Evolutionary conservation across 1,140 invertebrate genomes (phyloP), one percentile per base, ranked within the genome.

Genomic region (Drosophila fuyamai): DNA sequence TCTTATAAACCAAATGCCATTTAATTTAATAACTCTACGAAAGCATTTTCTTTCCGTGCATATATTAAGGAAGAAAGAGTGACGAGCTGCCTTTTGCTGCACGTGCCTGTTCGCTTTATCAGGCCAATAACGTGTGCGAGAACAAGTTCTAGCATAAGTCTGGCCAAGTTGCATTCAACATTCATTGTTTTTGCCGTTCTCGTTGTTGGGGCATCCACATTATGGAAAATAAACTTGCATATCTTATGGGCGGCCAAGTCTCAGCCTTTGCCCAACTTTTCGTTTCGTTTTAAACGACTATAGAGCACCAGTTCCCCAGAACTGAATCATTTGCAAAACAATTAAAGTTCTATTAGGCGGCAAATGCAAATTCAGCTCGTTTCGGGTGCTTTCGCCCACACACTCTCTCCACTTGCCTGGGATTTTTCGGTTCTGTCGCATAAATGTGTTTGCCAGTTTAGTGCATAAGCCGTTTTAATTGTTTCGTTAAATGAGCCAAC

Each of bases 301-400:
- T 50, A 36, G 36, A 18, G 46, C 29, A 16, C 13, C 36, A 43
- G 36, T 14, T 13, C 32, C 48, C 35, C 32, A 27, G 50, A 46
- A 32, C 41, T 48, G 35, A 76, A 84, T 66, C 60, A 63, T 85
- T 81, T 59, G 71, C 63, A 59, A 83, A 88, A 83, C 84, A 88
- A 88, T 88, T 88, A 88, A 88, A 88, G 79, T 88, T 89, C 76
- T 88, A 89, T 88, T 88, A 83, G 76, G 84, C 79, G 83, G 59
- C 79, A 89, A 88, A 88, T 89, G 79, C 83, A 89, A 88, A 83
- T 86, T 58, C 44, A 60, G 43, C 63, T 68, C 48, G 66, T 73
- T 54, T 54, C 41, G 56, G 14, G 18, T 50, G 50, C 27, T 57
- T 60, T 58, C 47, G 62, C 55, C 50, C 44, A 27, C 29, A 56